Conservation (phyloP, 1,140 invertebrate species). For the Coenobita brevimanus region DNA sequence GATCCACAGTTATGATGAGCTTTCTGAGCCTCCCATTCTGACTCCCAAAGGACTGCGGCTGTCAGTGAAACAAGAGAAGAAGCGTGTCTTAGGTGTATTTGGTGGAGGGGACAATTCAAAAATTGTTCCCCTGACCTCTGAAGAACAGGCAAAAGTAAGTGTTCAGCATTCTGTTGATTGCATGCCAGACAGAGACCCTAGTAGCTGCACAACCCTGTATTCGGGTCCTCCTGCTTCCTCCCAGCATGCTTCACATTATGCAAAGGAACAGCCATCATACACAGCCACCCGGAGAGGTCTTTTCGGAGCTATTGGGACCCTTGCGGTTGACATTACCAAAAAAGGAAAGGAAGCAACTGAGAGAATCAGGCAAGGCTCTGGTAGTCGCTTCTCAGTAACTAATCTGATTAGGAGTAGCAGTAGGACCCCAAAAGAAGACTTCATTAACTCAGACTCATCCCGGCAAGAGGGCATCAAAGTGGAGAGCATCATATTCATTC, state of each 20-base stretch:
- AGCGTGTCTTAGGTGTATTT: conserved; percentile 66
- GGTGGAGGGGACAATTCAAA: conserved; percentile 67
- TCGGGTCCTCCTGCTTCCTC: background rate
- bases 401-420: too few species aligned
- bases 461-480: too few species aligned
- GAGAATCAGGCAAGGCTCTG: background rate
- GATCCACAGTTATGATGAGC: conserved; percentile 79
- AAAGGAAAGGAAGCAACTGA: background rate
- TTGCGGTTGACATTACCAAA: background rate
- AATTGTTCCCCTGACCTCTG: conserved; percentile 35
- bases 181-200: background rate
- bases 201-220: background rate
- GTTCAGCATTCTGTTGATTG: background rate
- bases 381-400: too few species aligned
- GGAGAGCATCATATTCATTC: too few species aligned
- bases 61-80: conserved; percentile 67
- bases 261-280: background rate
- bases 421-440: too few species aligned
- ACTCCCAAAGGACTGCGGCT: conserved; percentile 76
- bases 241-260: background rate
- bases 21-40: conserved; percentile 75
- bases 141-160: conserved; percentile 49
- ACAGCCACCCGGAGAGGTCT: background rate
- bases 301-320: background rate
- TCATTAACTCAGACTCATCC: too few species aligned